Evolutionary conservation across 37 sponge, comb jelly and placozoan genomes (phyloP), one percentile per base, ranked within the genome.

Genomic region (Tethya wilhelma): DNA sequence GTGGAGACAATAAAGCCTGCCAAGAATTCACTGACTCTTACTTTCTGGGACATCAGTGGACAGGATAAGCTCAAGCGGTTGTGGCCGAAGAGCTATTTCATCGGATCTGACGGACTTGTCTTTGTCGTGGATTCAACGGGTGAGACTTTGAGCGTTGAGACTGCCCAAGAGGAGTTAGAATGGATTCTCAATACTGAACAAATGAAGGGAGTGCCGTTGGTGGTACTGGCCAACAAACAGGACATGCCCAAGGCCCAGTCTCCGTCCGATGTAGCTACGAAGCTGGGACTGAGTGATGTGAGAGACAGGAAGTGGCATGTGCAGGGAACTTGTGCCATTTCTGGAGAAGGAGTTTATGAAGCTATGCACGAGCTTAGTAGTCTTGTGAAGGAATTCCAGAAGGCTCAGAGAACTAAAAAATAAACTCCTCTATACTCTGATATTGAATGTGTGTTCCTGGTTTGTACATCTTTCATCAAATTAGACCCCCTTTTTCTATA

Each of bases 11-110:
- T 98, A 7, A 46, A 79, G n/a, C 99, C 94, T 4, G 81, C 64
- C 1, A 96, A 93, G 82, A 87, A 87, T 59, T 80, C 93, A 22
- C 81, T 96, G 23, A 68, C 71, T 14, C 93, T 96, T 81, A 96
- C 96, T 0, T 95, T 97, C 40, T 97, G 98, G 98, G 98, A 97
- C 65, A 89, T 97, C 17, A 96, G 98, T 23, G 98, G 98, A 46
- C 98, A 98, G 60, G 93, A 95, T 71, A 98, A 95, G 77, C 88
- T 98, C 74, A 68, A 94, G 11, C 94, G 89, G 6, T 82, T 96
- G 59, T 96, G 97, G 59, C 93, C 94, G 97, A 87, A 73, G 43
- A 94, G 93, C 73, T 93, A 96, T 74, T 93, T 93, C 56, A 69
- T 74, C 30, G 94, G 94, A 14, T 77, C 83, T 66, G 93, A 96